Evolutionary conservation across 1,140 invertebrate genomes (phyloP), one percentile per base, ranked within the genome.

Genomic region (Ganaspis sp.): DNA sequence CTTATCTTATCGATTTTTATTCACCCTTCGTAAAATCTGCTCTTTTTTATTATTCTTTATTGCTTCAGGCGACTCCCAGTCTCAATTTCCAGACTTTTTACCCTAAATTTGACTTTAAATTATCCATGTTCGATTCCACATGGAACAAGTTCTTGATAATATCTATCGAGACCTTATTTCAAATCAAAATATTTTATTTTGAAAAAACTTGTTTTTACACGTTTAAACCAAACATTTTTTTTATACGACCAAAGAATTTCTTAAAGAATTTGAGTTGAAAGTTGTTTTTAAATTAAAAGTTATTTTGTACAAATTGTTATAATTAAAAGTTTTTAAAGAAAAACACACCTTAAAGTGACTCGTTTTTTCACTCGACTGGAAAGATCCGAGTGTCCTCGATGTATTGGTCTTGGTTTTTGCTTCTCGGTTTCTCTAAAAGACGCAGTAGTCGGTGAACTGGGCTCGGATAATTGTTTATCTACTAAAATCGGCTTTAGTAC

Each of bases 281-380:
- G n/a, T n/a, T n/a, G n/a, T n/a, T n/a, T n/a, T n/a, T n/a, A n/a
- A n/a, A n/a, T n/a, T n/a, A n/a, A n/a, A n/a, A n/a, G n/a, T n/a
- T n/a, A n/a, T n/a, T n/a, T n/a, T n/a, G n/a, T n/a, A n/a, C n/a
- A n/a, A n/a, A n/a, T n/a, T n/a, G n/a, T n/a, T n/a, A n/a, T n/a
- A n/a, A n/a, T n/a, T n/a, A n/a, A n/a, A n/a, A n/a, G n/a, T n/a
- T n/a, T n/a, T 9, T 21, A 54, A 58, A 73, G 40, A 81, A 86
- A 86, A 86, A 89, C 90, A 76, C 91, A 94, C 93, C 94, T 95
- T 87, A 96, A 93, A 72, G 96, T 96, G 75, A 97, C 96, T 87
- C 95, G 93, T 91, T 97, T 97, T 88, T 95, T 95, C 80, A 96
- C 95, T 87, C 95, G 93, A 89, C 94, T 95, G 77, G 95, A 95